Base-by-base conservation (phyloP, 1,140 invertebrate species). In the Chymomyza costata region DNA sequence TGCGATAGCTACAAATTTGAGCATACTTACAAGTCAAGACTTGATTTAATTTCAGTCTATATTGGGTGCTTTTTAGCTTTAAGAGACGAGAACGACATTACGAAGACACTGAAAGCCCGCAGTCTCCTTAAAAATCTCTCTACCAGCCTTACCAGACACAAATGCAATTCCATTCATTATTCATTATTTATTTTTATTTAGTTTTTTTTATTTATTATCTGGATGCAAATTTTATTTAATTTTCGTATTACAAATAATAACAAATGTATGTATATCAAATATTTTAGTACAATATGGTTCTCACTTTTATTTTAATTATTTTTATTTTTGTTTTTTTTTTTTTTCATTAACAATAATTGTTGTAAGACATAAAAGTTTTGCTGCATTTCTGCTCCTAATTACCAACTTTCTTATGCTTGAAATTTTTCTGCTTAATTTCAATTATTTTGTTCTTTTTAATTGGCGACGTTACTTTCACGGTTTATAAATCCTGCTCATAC, bases 201-300 rank as follows among this genome's bases (percentile, higher is more conserved):
- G n/a, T n/a, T 63, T 66, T 52, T 70, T 55, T 67, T 67, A 62
- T 69, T 80, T 78, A 80, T 78, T 78, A 80, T 78, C 73, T 78
- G 73, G 71, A 78, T 78, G 71, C 73, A 78, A n/a, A 78, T 78
- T 78, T 78, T 78, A 80, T 78, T 78, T 80, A 78, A 59, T 78
- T 78, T 80, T 78, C 64, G 73, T 78, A 78, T 78, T 78, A 78
- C 71, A 78, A 78, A 78, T 78, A 78, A 78, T 78, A 78, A 78
- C 71, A 78, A 78, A 78, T 78, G 66, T 78, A 67, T 78, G 71
- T 78, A 78, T 78, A 78, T 78, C 71, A 78, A 78, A 78, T 78
- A 71, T 80, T 76, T 78, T 76, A 78, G 71, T 78, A 78, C 71
- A 78, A 78, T 78, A 80, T 80, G 58, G 63, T 78, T 80, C 70